These are phyloP conservation scores for Acanthacorydalis orientalis DNA, from an alignment of 2,888 invertebrate species.

Conservation along the genomic window DNA sequence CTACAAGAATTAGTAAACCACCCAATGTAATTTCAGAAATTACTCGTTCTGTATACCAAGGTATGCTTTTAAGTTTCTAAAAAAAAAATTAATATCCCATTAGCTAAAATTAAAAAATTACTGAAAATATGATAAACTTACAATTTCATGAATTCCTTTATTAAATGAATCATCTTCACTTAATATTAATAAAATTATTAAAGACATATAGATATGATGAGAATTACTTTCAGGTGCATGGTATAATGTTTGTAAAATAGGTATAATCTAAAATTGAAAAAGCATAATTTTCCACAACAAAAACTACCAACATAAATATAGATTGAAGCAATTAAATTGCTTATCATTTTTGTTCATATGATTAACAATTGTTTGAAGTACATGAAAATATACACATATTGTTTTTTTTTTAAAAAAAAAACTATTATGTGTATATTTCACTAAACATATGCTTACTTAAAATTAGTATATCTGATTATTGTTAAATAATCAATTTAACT, in stretches of 20 bases:
- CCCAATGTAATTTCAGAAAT: slow-evolving; percentile 88
- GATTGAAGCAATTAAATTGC: too few relatives aligned
- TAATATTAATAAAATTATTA: slow-evolving; percentile 87
- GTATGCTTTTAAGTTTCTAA: slow-evolving; percentile 71
- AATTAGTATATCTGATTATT: too few relatives aligned
- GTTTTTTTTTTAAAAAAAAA: too few relatives aligned
- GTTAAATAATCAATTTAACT: too few relatives aligned
- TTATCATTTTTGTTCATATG: too few relatives aligned
- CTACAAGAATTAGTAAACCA: slow-evolving; percentile 81
- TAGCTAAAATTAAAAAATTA: not conserved
- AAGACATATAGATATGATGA: slow-evolving; percentile 97
- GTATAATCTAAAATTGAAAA: slow-evolving; percentile 51
- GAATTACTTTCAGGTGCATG: slow-evolving; percentile 81
- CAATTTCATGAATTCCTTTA: slow-evolving; percentile 83
- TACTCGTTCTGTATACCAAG: slow-evolving; percentile 87
- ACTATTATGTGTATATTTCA: too few relatives aligned
- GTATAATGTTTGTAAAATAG: slow-evolving; percentile 84
- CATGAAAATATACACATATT: too few relatives aligned
- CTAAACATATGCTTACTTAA: too few relatives aligned
- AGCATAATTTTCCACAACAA: slow-evolving; percentile 1
- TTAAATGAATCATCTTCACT: slow-evolving; percentile 95
- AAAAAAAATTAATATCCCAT: slow-evolving; percentile 13
- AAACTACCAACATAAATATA: not conserved
- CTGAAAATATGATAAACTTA: slow-evolving; percentile 34
- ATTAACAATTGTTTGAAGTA: too few relatives aligned